Conservation (phyloP, 1,140 invertebrate species). For the Meloidogyne hapla region DNA sequence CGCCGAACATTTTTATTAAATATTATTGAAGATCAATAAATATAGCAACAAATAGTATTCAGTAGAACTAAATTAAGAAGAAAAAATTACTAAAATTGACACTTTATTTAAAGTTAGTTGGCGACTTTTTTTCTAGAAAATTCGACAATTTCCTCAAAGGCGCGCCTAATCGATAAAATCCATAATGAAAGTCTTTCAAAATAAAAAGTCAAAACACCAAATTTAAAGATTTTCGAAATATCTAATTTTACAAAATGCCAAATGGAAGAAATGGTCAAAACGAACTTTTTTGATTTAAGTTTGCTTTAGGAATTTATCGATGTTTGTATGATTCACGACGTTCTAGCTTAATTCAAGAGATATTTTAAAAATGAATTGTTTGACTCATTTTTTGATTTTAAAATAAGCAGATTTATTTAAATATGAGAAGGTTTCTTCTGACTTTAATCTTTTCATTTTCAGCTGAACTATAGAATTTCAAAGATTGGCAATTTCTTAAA, state of each 20-base stretch:
- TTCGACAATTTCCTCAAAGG: not conserved
- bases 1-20: constrained; percentile 20
- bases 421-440: not conserved
- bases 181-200: not conserved
- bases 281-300: not conserved
- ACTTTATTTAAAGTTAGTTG: not conserved
- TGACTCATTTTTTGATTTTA: not conserved
- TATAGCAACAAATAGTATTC: not conserved
- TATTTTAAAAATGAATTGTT: not conserved
- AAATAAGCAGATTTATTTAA: not conserved
- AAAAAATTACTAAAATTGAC: not conserved
- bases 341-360: not conserved
- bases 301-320: not conserved
- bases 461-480: not conserved
- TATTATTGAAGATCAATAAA: not conserved
- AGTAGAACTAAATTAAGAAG: not conserved
- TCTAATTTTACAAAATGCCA: no score
- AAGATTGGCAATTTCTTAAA: not conserved
- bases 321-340: not conserved
- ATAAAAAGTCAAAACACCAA: not conserved
- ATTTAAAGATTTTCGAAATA: not conserved
- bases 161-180: not conserved
- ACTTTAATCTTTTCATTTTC: not conserved
- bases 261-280: not conserved
- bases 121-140: constrained; percentile 3